Base-by-base conservation (phyloP, 1,140 invertebrate species). In the Maniola jurtina region DNA sequence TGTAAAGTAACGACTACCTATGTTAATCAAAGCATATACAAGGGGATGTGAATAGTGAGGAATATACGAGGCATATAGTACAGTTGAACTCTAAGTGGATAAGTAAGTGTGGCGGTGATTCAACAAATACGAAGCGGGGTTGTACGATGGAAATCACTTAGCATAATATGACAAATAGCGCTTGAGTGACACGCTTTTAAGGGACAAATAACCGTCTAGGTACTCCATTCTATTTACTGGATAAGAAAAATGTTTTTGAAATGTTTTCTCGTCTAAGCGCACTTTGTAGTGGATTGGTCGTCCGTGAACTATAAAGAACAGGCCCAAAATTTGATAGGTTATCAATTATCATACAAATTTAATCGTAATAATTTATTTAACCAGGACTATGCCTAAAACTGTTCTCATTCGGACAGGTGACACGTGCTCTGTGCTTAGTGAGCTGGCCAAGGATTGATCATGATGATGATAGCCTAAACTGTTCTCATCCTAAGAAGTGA, bases 71-170 rank as follows among this genome's bases (percentile, higher is more conserved):
- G 7, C 7, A 52, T 25, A 50, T 50, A 4, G 7, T 52, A 13
- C 8, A 7, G 0, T n/a, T 48, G 13, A 25, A 52, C 15, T 52
- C 40, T 61, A 55, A 55, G 58, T 55, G 59, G 59, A 66, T 59
- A 60, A 59, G 60, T 59, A 60, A 59, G 60, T 45, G 52, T 63
- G 25, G 16, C 64, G 52, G 66, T 73, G 74, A 74, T 71, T 76
- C 72, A 74, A 73, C 76, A 78, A 73, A 73, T 75, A 73, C 68
- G 71, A 38, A 16, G 60, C 48, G 58, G 34, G 55, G 59, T 5
- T 55, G 72, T 79, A 79, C 69, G 68, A 68, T 68, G 72, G 70
- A 79, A 79, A 79, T 79, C 77, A 79, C 77, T 79, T 79, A 75
- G 68, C 74, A 73, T 76, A 25, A n/a, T 25, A 73, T 76, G 75